A percentile compares a stretch with the other conserved stretches of the same genome.
phyloP scores from a whole-genome alignment of 1,140 invertebrate species.

The Drosophila obscura region DNA sequence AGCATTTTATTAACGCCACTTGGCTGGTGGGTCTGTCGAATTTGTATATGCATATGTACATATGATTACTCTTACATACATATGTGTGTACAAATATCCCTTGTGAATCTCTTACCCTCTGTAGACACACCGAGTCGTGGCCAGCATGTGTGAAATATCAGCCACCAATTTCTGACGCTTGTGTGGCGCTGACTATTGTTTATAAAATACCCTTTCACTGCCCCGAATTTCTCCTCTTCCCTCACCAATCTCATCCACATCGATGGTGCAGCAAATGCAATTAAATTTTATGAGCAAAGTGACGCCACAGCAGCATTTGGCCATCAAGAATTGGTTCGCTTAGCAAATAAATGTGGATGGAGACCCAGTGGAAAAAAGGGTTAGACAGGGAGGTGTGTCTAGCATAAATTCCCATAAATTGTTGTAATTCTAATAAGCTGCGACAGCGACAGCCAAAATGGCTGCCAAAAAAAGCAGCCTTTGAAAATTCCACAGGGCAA shows the following conservation, averaged over 20 bases:
- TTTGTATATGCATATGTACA: not conserved
- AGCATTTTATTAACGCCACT: constrained; percentile 74
- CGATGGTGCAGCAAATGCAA: constrained; percentile 49
- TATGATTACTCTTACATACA: constrained; percentile 5
- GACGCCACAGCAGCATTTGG: constrained; percentile 37
- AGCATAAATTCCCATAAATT: constrained; percentile 62
- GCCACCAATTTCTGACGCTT: constrained; percentile 73
- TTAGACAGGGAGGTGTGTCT: not conserved
- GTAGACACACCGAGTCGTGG: not conserved
- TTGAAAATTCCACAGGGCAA: not conserved
- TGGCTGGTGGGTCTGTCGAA: constrained; percentile 2
- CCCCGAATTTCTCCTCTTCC: not conserved
- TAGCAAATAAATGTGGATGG: constrained; percentile 65
- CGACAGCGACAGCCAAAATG: not conserved
- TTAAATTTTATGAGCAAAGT: constrained; percentile 72
- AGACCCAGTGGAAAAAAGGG: not conserved
- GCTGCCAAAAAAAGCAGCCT: not conserved
- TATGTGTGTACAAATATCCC: constrained; percentile 11
- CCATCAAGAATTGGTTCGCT: constrained; percentile 67
- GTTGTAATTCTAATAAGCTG: constrained; percentile 60
- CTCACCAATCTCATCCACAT: not conserved
- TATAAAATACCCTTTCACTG: constrained; percentile 50
- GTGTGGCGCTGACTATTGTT: constrained; percentile 68
- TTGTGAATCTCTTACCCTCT: constrained; percentile 2
- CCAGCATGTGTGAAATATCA: constrained; percentile 79